Conservation (phyloP, 2,888 invertebrate genomes). For the Phortica okadai region DNA sequence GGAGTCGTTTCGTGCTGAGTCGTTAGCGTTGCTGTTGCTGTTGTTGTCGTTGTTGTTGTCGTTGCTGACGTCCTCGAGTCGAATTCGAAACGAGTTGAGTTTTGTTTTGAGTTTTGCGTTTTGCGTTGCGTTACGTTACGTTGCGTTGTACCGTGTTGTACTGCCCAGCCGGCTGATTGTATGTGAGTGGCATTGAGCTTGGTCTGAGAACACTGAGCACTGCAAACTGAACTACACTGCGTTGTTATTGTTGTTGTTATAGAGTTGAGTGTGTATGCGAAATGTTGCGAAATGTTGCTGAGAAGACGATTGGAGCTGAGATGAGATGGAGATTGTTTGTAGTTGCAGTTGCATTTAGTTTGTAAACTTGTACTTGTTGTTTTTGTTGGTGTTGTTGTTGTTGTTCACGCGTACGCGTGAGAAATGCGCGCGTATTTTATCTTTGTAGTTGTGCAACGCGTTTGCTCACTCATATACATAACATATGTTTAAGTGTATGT, state of each 20-base stretch:
- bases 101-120: not conserved
- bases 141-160: not conserved
- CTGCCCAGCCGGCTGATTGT: not conserved
- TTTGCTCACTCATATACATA: slow-evolving; percentile 27
- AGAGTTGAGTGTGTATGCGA: slow-evolving; percentile 11
- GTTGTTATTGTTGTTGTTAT: not conserved
- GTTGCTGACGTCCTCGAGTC: not conserved
- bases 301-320: slow-evolving; percentile 24
- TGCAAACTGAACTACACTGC: not conserved
- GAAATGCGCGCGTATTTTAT: slow-evolving; percentile 36
- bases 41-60: not conserved
- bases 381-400: slow-evolving; percentile 42
- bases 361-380: not conserved
- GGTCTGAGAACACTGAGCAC: not conserved
- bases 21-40: not conserved
- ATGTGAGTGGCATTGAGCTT: not conserved
- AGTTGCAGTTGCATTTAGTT: slow-evolving; percentile 10
- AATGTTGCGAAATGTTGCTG: slow-evolving; percentile 26
- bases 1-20: slow-evolving; percentile 21
- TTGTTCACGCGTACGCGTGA: slow-evolving; percentile 33
- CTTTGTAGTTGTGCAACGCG: slow-evolving; percentile 36
- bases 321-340: slow-evolving; percentile 21
- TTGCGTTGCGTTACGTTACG: not conserved
- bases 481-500: not conserved
- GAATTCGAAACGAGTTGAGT: slow-evolving; percentile 1